Base-by-base conservation (phyloP, 2,888 invertebrate genomes). In the Therioaphis trifolii region DNA sequence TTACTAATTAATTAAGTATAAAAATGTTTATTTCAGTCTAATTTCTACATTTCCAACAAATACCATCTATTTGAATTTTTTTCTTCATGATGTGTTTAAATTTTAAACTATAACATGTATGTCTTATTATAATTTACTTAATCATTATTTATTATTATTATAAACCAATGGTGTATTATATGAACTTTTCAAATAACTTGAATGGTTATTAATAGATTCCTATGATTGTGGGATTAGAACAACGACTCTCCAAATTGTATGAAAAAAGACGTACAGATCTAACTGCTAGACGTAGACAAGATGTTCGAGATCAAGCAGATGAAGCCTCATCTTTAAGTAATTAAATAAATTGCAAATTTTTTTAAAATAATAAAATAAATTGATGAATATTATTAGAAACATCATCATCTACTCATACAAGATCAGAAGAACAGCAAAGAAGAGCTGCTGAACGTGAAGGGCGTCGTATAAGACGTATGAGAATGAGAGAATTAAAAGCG, bases 391-490 rank as follows among this genome's bases (percentile, higher is more conserved):
- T 66, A 52, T 52, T 35, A 40, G 82, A 72, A 63, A 21, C 46
- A 49, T 43, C 46, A 15, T 40, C 72, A 66, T 4, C 40, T n/a
- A 49, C 15, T 49, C 58, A 49, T 35, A 15, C 82, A 52, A 72
- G 74, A 52, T 66, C 82, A 88, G 90, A 88, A 87, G 90, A 88
- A 88, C 84, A 84, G 21, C 75, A 84, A 52, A 92, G 96, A 40
- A 92, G 97, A 85, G 93, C 94, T 18, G 97, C 97, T 1, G 97
- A 97, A 89, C 92, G 97, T 76, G 97, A 97, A 90, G 97, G 97
- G 0, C 90, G 98, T 86, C 91, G 98, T 85, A 94, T 96, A n/a
- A 92, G 97, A 85, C 90, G 98, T 15, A 86, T 86, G 85, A 91
- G 95, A 87, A 92, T 91, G 21, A 90, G 97, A 52, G 96, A 97